phyloP scores from a whole-genome alignment of 2,797 vertebrate genomes.

The Macroramphosus scolopax region DNA sequence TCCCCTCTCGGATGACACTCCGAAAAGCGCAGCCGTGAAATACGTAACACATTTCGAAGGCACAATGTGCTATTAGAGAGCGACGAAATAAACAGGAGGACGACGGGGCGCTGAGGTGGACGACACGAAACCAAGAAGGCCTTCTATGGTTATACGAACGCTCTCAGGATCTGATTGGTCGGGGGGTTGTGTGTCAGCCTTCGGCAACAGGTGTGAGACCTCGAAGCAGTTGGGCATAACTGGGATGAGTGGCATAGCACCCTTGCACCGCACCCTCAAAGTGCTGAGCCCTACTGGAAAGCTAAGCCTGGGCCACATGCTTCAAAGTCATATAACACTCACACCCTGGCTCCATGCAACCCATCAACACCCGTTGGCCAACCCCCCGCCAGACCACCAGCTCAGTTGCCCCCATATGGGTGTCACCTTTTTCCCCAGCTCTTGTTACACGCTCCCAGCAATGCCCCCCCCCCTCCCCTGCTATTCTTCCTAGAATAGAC shows the following conservation, averaged over 20 bases:
- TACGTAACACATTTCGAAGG: slow-evolving; percentile 13
- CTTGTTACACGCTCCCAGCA: slow-evolving; percentile 19
- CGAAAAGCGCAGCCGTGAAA: slow-evolving; percentile 21
- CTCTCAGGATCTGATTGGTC: slow-evolving; percentile 66
- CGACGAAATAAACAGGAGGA: slow-evolving; percentile 26
- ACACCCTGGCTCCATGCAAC: slow-evolving; percentile 28
- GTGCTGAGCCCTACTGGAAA: slow-evolving; percentile 71
- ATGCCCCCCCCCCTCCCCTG: slow-evolving; percentile 4
- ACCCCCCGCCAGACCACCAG: slow-evolving; percentile 42
- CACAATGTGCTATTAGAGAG: slow-evolving; percentile 24
- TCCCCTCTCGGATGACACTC: too few relatives aligned
- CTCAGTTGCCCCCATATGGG: slow-evolving; percentile 60
- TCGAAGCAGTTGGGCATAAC: slow-evolving; percentile 80
- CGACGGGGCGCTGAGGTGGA: slow-evolving; percentile 20
- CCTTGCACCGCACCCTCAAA: slow-evolving; percentile 74
- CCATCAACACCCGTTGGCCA: slow-evolving; percentile 48
- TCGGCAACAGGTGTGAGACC: slow-evolving; percentile 78
- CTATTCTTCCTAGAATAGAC: slow-evolving; percentile 61
- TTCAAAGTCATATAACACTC: slow-evolving; percentile 71
- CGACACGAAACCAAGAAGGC: slow-evolving; percentile 47
- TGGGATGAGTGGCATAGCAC: slow-evolving; percentile 78
- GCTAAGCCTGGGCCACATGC: slow-evolving; percentile 70
- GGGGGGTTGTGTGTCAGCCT: slow-evolving; percentile 42
- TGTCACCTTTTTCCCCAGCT: slow-evolving; percentile 57
- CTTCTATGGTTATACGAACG: slow-evolving; percentile 75